Evolutionary conservation across 2,888 invertebrate genomes (phyloP), one percentile per base, ranked within the genome.

Genomic region (Oegoconia quadripuncta): DNA sequence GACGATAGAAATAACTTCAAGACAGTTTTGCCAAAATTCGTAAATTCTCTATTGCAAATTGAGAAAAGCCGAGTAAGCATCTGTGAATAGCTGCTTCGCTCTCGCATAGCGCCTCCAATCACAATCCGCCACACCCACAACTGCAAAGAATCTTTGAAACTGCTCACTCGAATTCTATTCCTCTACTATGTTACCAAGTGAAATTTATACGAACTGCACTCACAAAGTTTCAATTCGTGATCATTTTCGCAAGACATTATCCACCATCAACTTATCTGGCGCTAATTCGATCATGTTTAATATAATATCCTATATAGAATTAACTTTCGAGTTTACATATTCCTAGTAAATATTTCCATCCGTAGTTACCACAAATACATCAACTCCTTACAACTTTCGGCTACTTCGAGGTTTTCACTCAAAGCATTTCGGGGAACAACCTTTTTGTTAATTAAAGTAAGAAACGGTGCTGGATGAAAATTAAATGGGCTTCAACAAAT

Each of bases 401-500:
- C 46, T 52, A 55, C 55, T 59, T 55, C 45, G 54, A 57, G 54
- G 53, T 55, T 53, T 52, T 58, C 48, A 50, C 52, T 59, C 61
- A 55, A 55, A 64, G 62, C 58, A 55, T 58, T 64, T 58, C 50
- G 41, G 43, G 45, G 54, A 60, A 63, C 59, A 64, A 55, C 58
- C 59, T 56, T 64, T 57, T 64, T 59, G 64, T 69, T 71, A 71
- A 74, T 74, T 72, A 70, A 69, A 69, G 59, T 61, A 64, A 63
- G 59, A 64, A 66, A 66, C 50, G 52, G 47, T 52, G 57, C 59
- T 59, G 54, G 60, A 62, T 64, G 64, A 62, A 74, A 73, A 73
- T 70, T 70, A 68, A 74, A 70, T 67, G 68, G 70, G 69, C 64
- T 64, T 61, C 63, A 59, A 57, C 64, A 62, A 69, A 71, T 70